phyloP scores from a whole-genome alignment of 2,797 vertebrate species.

The Sebastiscus albofasciatus region DNA sequence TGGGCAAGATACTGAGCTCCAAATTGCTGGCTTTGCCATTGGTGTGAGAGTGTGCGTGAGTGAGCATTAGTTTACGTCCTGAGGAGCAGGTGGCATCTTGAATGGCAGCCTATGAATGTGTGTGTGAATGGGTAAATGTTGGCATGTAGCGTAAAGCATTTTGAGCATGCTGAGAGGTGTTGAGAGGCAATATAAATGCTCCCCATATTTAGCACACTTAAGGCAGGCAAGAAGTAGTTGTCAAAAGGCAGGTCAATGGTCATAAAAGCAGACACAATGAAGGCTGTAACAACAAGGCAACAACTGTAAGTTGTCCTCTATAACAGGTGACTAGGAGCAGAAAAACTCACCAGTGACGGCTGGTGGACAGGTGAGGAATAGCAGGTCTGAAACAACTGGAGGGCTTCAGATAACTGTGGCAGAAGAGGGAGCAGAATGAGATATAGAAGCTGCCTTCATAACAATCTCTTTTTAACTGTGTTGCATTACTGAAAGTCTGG shows the following conservation, averaged over 20 bases:
- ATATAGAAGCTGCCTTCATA: not conserved
- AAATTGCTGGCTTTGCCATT: not conserved
- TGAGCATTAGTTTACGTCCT: not conserved
- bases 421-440: not conserved
- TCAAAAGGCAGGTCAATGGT: not conserved
- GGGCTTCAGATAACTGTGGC: not conserved
- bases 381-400: not conserved
- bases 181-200: not conserved
- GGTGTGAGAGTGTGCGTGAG: not conserved
- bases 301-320: not conserved
- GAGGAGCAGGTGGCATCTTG: not conserved
- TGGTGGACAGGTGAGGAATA: slow-evolving; percentile 43
- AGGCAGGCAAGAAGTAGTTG: not conserved
- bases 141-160: not conserved
- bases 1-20: not conserved
- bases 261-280: not conserved
- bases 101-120: not conserved
- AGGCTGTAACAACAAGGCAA: not conserved
- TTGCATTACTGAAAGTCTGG: not conserved
- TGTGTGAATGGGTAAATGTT: not conserved
- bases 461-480: not conserved
- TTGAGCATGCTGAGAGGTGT: not conserved
- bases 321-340: not conserved
- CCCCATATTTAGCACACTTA: not conserved
- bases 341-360: not conserved